Evolutionary conservation across 2,888 invertebrate genomes (phyloP).

Genomic region (Trachelus troglodyta): DNA sequence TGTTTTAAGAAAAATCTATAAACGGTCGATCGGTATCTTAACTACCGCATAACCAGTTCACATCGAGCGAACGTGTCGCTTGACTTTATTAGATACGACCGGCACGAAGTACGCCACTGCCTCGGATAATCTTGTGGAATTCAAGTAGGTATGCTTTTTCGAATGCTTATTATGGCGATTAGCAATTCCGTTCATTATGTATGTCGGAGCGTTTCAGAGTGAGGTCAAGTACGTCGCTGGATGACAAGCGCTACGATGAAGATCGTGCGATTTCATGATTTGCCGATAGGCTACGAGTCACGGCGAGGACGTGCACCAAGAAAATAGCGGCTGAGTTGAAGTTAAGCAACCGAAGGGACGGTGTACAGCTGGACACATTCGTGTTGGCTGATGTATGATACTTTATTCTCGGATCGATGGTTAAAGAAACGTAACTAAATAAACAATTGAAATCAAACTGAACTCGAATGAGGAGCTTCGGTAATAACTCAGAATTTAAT

Average conservation of each 20-base stretch:
- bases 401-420: not conserved
- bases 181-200: not conserved
- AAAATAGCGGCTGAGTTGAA: not conserved
- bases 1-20: slow-evolving; percentile 12
- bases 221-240: not conserved
- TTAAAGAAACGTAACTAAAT: not conserved
- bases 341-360: not conserved
- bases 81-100: not conserved
- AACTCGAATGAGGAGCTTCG: not conserved
- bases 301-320: not conserved
- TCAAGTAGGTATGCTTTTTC: not conserved
- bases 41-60: slow-evolving; percentile 5
- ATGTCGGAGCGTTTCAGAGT: not conserved
- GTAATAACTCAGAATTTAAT: not conserved
- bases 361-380: not conserved
- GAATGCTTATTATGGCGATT: not conserved
- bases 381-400: not conserved
- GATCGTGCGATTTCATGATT: not conserved
- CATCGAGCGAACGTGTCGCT: not conserved
- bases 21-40: slow-evolving; percentile 25
- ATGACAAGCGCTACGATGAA: not conserved
- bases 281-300: not conserved
- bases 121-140: not conserved
- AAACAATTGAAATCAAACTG: not conserved
- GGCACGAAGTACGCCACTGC: not conserved